phyloP scores from a whole-genome alignment of 2,797 vertebrate species.

The Premnoplex brunnescens region DNA sequence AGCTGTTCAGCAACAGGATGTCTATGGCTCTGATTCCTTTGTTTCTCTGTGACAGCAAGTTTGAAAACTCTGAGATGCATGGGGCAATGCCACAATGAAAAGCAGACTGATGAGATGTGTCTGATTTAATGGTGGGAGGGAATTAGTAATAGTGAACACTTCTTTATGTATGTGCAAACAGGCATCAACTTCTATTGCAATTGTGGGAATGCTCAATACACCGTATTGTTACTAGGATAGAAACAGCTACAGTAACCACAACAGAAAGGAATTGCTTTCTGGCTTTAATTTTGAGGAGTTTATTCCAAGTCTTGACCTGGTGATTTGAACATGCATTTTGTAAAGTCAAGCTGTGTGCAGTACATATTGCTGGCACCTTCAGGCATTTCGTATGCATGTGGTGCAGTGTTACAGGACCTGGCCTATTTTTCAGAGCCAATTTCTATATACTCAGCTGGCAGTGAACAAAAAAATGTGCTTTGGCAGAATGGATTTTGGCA shows the following conservation, averaged over 20 bases:
- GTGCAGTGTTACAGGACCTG: constrained; percentile 43
- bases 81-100: not conserved
- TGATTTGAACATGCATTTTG: constrained; percentile 24
- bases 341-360: constrained; percentile 34
- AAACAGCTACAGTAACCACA: constrained; percentile 51
- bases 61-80: not conserved
- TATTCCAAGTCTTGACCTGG: constrained; percentile 31
- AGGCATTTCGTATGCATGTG: constrained; percentile 1
- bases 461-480: constrained; percentile 45
- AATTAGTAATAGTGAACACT: not conserved
- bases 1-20: not conserved
- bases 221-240: not conserved
- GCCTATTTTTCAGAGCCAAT: constrained; percentile 57
- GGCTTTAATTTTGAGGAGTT: constrained; percentile 8
- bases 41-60: not conserved
- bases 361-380: constrained; percentile 57
- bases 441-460: constrained; percentile 65
- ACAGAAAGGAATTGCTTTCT: not conserved
- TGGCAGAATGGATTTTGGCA: constrained; percentile 54
- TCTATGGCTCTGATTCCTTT: not conserved
- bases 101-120: not conserved
- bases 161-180: not conserved
- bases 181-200: accelerated
- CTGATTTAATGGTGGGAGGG: not conserved
- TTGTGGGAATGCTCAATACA: not conserved